Base-by-base conservation (phyloP, 2,888 invertebrate species). In the Ischnus inquisitorius region DNA sequence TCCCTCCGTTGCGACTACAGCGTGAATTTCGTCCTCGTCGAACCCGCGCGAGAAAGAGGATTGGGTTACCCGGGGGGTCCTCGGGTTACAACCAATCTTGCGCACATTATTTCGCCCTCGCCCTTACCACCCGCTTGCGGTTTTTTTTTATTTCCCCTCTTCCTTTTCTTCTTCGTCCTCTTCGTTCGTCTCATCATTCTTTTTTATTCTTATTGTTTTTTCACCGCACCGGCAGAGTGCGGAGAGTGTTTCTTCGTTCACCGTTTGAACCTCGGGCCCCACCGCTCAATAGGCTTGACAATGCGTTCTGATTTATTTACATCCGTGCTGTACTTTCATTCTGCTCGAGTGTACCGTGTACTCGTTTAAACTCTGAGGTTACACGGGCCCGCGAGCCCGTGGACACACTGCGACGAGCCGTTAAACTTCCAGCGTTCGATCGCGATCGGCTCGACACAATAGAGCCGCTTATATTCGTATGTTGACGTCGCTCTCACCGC, bases 361-460 rank as follows among this genome's bases (percentile, higher is more conserved):
- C n/a, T 60, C 54, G n/a, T 39, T 60, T 51, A 19, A 43, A 67
- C 64, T 48, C 68, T 0, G 39, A 34, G 34, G 28, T 48, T 79
- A 67, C 79, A 93, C 82, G 79, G 77, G 67, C 85, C 85, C 84
- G 84, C 86, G 79, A 83, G 81, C 86, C 74, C 84, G 85, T 86
- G 88, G 87, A 46, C 62, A 43, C 54, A 54, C 69, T 46, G 16
- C 43, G 60, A 57, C 41, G 16, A 88, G 93, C 96, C 92, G 88
- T 93, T 92, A 87, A 93, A 91, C 65, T 93, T 92, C 80, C 94
- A 94, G 81, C 94, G 94, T 71, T 25, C 80, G 95, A 95, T 85
- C 88, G 91, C 87, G 60, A 89, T 88, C 88, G 92, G 88, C 81
- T 89, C 48, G 34, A 64, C 85, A 86, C 86, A 74, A 88, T 90